Conservation (phyloP, 2,888 invertebrate species). For the Thymelicus sylvestris region DNA sequence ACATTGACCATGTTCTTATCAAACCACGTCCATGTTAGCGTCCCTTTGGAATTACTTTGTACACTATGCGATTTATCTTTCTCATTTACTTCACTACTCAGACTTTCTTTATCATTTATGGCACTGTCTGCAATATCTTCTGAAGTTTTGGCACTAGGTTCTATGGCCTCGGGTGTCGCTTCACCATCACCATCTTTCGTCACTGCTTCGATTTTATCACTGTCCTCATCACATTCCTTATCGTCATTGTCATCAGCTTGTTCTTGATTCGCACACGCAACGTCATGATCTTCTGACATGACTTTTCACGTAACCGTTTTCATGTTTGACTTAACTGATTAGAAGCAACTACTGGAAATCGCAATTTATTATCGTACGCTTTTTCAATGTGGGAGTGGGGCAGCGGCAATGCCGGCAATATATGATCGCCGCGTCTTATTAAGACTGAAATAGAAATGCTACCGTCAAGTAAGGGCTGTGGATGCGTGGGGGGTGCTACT, state of each 20-base stretch:
- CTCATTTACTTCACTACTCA: conserved; percentile 48
- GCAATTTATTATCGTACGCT: not conserved
- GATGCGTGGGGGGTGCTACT: conserved; percentile 44
- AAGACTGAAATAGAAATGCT: conserved; percentile 32
- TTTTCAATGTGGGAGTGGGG: not conserved
- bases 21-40: conserved; percentile 67
- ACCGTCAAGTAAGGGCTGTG: conserved; percentile 37
- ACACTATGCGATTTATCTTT: conserved; percentile 39
- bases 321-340: conserved; percentile 27
- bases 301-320: conserved; percentile 49
- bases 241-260: conserved; percentile 49
- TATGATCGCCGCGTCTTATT: not conserved
- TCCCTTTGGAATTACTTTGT: conserved; percentile 39
- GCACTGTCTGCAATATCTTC: conserved; percentile 56
- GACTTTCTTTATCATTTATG: conserved; percentile 53
- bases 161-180: conserved; percentile 40
- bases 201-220: conserved; percentile 40
- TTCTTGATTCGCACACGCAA: conserved; percentile 57
- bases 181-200: conserved; percentile 40
- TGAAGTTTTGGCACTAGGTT: conserved; percentile 65
- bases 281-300: conserved; percentile 77
- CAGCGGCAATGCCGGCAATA: not conserved
- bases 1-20: conserved; percentile 63
- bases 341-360: not conserved
- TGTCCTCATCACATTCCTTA: conserved; percentile 39